A percentile compares a stretch with the other conserved stretches of the same genome.
phyloP scores from a whole-genome alignment of 2,797 vertebrate genomes.

The Darevskia mixta region DNA sequence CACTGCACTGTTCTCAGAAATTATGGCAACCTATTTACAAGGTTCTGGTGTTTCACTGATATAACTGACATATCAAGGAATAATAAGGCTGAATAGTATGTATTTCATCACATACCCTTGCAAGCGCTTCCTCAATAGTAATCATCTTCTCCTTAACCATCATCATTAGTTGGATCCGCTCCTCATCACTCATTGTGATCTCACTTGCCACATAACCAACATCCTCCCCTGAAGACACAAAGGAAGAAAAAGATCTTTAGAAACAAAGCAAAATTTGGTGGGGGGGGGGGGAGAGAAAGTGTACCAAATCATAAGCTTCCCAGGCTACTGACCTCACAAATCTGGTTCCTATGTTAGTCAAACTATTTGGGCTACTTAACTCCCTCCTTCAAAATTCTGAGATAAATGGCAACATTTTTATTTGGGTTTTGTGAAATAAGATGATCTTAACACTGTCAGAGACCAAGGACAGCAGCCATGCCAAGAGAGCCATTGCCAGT shows the following conservation, averaged over 20 bases:
- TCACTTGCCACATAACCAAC: slow-evolving; percentile 97
- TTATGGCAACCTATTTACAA: neutral
- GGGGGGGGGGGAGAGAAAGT: rapidly evolving
- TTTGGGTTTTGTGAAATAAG: slow-evolving; percentile 21
- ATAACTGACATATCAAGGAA: neutral
- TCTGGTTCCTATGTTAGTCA: slow-evolving; percentile 12
- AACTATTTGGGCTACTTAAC: neutral
- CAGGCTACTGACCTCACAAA: neutral
- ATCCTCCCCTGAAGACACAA: slow-evolving; percentile 87
- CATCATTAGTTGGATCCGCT: slow-evolving; percentile 98
- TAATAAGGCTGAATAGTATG: neutral
- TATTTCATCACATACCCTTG: slow-evolving; percentile 85
- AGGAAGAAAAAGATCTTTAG: slow-evolving; percentile 4
- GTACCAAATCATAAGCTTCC: neutral
- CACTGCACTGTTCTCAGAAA: neutral
- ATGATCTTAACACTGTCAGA: neutral
- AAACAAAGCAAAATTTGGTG: neutral
- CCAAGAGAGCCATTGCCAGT: neutral
- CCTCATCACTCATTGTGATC: slow-evolving; percentile 99
- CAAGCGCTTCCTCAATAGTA: slow-evolving; percentile 96
- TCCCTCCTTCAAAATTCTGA: neutral
- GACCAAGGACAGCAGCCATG: neutral
- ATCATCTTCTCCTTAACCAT: slow-evolving; percentile 99
- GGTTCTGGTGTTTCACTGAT: neutral
- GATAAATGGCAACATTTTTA: rapidly evolving